Conservation (phyloP, 2,888 invertebrate species). For the Erebia palarica region DNA sequence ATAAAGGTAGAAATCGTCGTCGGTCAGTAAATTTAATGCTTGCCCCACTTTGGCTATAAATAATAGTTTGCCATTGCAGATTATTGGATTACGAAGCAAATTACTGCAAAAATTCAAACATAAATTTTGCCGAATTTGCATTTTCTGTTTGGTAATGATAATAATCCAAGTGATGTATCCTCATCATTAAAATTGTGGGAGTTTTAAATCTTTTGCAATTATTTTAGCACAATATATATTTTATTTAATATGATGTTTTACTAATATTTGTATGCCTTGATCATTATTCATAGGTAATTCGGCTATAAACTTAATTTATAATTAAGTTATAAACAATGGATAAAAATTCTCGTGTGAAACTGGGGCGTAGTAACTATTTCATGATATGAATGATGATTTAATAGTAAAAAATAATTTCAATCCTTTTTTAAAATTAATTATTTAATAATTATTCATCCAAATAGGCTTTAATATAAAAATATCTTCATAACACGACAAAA, state of each 20-base stretch:
- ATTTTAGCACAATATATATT: not conserved
- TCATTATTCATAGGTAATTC: no score
- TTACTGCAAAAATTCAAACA: conserved; percentile 30
- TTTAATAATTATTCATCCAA: no score
- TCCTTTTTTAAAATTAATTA: no score
- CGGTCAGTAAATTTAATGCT: conserved; percentile 37
- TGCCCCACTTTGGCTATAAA: conserved; percentile 31
- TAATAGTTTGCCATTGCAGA: conserved; percentile 32
- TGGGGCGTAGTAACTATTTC: no score
- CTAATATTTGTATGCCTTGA: not conserved
- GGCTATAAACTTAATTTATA: no score
- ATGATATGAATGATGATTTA: no score
- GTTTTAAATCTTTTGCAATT: conserved; percentile 1
- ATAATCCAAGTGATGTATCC: conserved; percentile 10
- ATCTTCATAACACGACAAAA: no score
- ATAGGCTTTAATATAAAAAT: no score
- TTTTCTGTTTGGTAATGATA: conserved; percentile 12
- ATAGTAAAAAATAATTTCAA: no score
- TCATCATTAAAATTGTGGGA: conserved; percentile 9
- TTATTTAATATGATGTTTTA: not conserved
- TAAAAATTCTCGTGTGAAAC: no score
- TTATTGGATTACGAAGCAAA: conserved; percentile 32
- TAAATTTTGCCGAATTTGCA: not conserved
- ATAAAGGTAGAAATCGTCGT: conserved; percentile 28
- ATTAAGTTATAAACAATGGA: no score